Conservation (phyloP, 2,888 invertebrate genomes). For the Capitulum mitella region DNA sequence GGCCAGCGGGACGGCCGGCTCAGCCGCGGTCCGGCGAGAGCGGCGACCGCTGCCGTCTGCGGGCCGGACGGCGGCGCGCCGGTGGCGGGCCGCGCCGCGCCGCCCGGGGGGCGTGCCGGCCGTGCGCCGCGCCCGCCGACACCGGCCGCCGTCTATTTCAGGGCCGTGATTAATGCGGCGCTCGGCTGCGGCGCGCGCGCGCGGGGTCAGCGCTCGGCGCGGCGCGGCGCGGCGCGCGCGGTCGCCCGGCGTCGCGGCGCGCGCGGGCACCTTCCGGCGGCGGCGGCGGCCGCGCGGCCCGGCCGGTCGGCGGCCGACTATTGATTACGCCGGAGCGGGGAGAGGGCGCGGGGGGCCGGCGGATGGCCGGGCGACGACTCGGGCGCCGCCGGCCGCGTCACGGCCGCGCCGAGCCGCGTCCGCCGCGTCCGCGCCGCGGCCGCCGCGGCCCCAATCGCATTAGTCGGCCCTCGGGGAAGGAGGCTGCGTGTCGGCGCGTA, state of each 20-base stretch:
- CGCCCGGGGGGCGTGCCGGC: not conserved
- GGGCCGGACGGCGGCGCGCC: not conserved
- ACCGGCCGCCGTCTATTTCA: conserved; percentile 1
- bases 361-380: too few species aligned
- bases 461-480: too few species aligned
- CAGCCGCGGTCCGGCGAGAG: too few species aligned
- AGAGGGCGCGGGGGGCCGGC: not conserved
- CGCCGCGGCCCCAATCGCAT: too few species aligned
- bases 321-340: not conserved
- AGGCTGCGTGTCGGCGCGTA: too few species aligned
- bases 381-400: too few species aligned
- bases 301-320: not conserved
- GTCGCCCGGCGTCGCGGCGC: not conserved
- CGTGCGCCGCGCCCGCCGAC: not conserved
- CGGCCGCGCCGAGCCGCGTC: too few species aligned
- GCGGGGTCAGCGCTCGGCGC: not conserved
- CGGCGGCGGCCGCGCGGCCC: not conserved
- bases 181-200: not conserved
- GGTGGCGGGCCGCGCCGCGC: not conserved
- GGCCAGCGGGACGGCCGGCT: too few species aligned
- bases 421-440: too few species aligned
- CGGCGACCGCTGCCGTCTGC: too few species aligned
- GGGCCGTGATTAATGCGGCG: conserved; percentile 3
- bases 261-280: not conserved
- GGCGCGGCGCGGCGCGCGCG: not conserved